Conservation (phyloP, 2,888 invertebrate genomes). For the Adelphocoris suturalis region DNA sequence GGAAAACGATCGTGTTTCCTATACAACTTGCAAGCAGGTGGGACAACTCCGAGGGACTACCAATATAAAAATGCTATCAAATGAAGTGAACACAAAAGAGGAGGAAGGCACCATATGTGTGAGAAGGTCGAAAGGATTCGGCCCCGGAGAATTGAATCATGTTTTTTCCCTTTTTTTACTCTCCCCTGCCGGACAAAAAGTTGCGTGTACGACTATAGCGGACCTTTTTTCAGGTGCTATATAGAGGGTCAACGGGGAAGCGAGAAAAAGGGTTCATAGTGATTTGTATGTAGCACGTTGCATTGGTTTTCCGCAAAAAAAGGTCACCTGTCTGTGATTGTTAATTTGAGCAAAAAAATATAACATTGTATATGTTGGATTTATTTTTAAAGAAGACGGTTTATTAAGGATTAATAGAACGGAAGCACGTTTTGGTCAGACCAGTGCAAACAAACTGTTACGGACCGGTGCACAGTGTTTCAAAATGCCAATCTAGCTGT, state of each 20-base stretch:
- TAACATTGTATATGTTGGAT: too few species aligned
- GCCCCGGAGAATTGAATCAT: conserved; percentile 49
- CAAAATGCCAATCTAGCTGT: too few species aligned
- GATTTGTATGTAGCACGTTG: conserved; percentile 48
- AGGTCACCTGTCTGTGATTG: background rate
- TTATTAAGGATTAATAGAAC: too few species aligned
- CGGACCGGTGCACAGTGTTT: too few species aligned
- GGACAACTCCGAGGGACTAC: conserved; percentile 44
- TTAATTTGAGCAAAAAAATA: background rate
- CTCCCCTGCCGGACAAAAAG: background rate
- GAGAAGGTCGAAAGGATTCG: conserved; percentile 7
- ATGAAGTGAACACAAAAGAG: conserved; percentile 67
- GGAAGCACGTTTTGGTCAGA: too few species aligned
- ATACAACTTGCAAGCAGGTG: conserved; percentile 61
- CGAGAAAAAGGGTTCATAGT: background rate
- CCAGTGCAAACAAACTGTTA: too few species aligned
- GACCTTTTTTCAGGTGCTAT: conserved; percentile 49
- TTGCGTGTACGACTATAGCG: background rate
- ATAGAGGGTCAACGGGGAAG: background rate
- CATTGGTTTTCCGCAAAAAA: background rate
- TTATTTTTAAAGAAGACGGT: too few species aligned
- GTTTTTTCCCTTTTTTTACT: conserved; percentile 20
- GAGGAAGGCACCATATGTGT: conserved; percentile 51
- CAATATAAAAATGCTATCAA: conserved; percentile 68
- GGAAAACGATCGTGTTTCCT: conserved; percentile 47